Base-by-base conservation (phyloP, 2,113 vertebrate genomes). In the Passer montanus region DNA sequence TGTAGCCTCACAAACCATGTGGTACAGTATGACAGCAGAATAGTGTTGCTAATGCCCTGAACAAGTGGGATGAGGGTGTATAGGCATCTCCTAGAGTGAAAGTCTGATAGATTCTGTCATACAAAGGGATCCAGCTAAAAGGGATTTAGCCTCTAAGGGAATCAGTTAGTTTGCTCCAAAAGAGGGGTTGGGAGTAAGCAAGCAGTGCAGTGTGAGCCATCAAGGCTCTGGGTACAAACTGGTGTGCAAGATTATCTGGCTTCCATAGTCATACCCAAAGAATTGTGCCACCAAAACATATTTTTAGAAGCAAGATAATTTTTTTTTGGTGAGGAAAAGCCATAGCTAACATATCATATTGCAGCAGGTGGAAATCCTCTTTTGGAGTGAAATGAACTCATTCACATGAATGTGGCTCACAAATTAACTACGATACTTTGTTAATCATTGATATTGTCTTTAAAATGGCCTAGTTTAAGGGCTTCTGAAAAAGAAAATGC, bases 401-500 rank as follows among this genome's bases (percentile, higher is more conserved):
- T 66, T 75, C 60, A 81, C 3, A 1, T 0, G 9, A 86, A 80
- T 19, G n/a, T 59, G 14, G 24, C 49, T 94, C 50, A 72, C 31
- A 90, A 86, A 90, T 76, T 59, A 86, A 43, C 43, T 24, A 27
- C 10, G 26, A 24, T 80, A 46, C 30, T 88, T 64, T 86, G 43
- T 12, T 92, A 89, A 95, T 86, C 39, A 90, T 17, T 46, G 55
- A 67, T 56, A 60, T 14, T 74, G 67, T 88, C 76, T 90, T 90
- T 78, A 62, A 95, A 92, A 78, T 46, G 49, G 26, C 21, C 60
- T 60, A 59, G 22, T 83, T 83, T 59, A 93, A 83, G 18, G 24
- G 22, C 33, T 69, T 84, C 75, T 93, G 81, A 68, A 47, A 60
- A 47, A 92, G 52, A 89, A 94, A 95, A 84, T 30, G 24, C 50